These are phyloP conservation scores for Magallana ariakensis DNA, from an alignment of 1,140 invertebrate species.

Conservation along the genomic window DNA sequence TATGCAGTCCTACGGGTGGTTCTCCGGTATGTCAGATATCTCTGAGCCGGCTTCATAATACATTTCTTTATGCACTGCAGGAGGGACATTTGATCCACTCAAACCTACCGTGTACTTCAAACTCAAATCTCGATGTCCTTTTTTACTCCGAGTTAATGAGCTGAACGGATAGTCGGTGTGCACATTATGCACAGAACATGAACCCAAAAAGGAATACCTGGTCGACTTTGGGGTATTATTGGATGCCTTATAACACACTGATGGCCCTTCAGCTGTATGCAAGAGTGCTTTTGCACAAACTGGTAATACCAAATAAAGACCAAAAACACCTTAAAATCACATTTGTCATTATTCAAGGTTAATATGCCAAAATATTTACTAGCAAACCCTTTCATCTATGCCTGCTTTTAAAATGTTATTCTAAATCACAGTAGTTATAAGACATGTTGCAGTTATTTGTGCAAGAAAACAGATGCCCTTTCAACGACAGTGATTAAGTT, in stretches of 20 bases:
- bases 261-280: no score
- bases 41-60: neutral
- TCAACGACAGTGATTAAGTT: neutral
- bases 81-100: neutral
- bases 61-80: neutral
- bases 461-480: neutral
- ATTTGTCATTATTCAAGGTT: no score
- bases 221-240: no score
- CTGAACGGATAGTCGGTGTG: neutral
- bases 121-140: neutral
- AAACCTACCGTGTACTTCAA: neutral
- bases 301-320: no score
- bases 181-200: conserved; percentile 15
- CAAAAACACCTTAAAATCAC: no score
- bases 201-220: neutral
- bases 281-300: no score
- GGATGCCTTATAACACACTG: no score
- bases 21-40: neutral
- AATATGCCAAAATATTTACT: no score
- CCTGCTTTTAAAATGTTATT: no score
- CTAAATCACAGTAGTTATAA: neutral
- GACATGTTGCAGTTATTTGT: neutral
- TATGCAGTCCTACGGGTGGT: neutral
- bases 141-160: conserved; percentile 19
- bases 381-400: no score